Percentiles rank a stretch among this genome's conserved stretches.
Conservation (phyloP, 2,888 invertebrate species). For the Tetramorium bicarinatum region DNA sequence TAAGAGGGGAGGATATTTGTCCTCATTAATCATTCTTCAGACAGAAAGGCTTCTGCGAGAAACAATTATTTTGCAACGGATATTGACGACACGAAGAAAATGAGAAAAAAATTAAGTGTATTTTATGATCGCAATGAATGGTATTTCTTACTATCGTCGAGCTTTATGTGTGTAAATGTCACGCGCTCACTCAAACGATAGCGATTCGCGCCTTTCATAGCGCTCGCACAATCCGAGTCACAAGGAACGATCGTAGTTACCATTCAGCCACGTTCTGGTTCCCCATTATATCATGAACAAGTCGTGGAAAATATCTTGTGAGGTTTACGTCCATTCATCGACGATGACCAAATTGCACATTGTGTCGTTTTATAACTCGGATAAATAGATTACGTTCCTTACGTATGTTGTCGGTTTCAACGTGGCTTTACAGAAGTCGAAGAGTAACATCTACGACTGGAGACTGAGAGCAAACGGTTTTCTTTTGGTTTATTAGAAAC, state of each 20-base stretch:
- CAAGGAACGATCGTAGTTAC: conserved; percentile 9
- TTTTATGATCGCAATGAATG: neutral
- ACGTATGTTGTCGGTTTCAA: neutral
- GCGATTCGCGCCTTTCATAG: conserved; percentile 52
- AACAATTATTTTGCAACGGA: neutral
- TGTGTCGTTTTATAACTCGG: conserved; percentile 58
- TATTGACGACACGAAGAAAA: neutral
- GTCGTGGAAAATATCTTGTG: conserved; percentile 51
- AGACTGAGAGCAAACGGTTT: neutral
- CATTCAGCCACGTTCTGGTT: conserved; percentile 24
- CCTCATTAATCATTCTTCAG: conserved; percentile 1
- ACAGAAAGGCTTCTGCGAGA: neutral
- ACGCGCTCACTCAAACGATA: conserved; percentile 45
- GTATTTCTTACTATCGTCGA: conserved; percentile 32
- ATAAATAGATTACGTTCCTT: conserved; percentile 50
- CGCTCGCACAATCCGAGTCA: conserved; percentile 29
- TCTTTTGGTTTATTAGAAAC: neutral
- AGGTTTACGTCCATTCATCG: conserved; percentile 61
- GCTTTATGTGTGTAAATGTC: conserved; percentile 37
- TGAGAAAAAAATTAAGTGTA: neutral
- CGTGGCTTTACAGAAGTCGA: neutral
- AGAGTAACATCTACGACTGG: neutral
- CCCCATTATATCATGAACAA: conserved; percentile 48
- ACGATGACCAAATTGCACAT: conserved; percentile 64
- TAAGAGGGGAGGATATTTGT: neutral